phyloP scores from a whole-genome alignment of 2,888 invertebrate genomes.

The Gymnocheta viridis region DNA sequence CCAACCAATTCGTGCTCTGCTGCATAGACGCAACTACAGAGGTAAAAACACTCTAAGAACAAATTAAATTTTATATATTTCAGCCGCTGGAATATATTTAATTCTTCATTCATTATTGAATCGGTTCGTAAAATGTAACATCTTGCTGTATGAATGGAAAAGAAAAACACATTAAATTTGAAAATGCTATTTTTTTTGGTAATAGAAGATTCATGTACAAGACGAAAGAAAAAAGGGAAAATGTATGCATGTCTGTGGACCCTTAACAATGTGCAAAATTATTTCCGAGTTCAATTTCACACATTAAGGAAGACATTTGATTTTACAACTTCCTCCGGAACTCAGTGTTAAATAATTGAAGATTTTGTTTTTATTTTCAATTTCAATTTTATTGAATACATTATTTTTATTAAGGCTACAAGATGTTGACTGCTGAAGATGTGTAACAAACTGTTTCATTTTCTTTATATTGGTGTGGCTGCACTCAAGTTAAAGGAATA shows the following conservation, averaged over 20 bases:
- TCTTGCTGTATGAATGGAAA: neutral
- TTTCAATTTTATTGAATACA: conserved; percentile 46
- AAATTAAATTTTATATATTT: conserved; percentile 30
- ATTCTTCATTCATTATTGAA: conserved; percentile 57
- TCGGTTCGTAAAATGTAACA: conserved; percentile 42
- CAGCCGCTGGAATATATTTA: conserved; percentile 25
- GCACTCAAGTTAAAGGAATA: conserved; percentile 31
- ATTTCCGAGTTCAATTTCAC: conserved; percentile 82
- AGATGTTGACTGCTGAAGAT: conserved; percentile 13
- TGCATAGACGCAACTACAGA: conserved; percentile 19
- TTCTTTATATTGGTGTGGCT: neutral
- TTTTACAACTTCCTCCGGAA: conserved; percentile 79
- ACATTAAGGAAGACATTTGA: conserved; percentile 82
- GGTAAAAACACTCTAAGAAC: conserved; percentile 10
- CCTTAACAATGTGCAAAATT: conserved; percentile 81
- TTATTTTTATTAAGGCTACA: conserved; percentile 47
- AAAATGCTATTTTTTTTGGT: conserved; percentile 25
- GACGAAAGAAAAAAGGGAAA: neutral
- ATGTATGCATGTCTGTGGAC: conserved; percentile 52
- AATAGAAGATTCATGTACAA: conserved; percentile 14
- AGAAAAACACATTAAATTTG: conserved; percentile 29
- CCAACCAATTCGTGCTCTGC: conserved; percentile 33
- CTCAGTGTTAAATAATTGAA: conserved; percentile 79
- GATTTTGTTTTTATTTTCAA: conserved; percentile 73
- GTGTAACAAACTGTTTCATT: neutral